Conservation (phyloP, 2,888 invertebrate species). For the Melanostoma mellinum region DNA sequence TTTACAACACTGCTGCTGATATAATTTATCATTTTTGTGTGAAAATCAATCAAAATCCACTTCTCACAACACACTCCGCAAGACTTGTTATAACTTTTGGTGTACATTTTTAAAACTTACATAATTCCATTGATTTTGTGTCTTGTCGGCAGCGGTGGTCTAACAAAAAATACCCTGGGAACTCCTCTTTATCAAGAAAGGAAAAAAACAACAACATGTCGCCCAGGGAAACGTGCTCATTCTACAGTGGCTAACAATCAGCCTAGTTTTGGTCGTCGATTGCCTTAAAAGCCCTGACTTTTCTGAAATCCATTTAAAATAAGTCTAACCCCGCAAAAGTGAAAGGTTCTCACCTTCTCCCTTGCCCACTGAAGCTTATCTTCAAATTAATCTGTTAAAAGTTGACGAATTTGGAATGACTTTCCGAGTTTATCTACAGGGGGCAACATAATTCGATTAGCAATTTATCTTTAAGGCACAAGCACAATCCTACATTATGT, state of each 20-base stretch:
- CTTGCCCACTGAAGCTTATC: neutral
- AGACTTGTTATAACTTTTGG: neutral
- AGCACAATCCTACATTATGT: conserved; percentile 14
- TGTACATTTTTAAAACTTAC: neutral
- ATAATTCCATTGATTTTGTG: neutral
- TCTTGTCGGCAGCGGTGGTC: neutral
- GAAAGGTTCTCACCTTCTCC: conserved; percentile 42
- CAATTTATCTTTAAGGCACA: conserved; percentile 56
- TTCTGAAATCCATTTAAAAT: neutral
- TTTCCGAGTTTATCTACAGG: conserved; percentile 25
- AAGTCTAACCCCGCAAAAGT: conserved; percentile 52
- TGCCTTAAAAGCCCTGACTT: neutral
- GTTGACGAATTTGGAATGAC: conserved; percentile 58
- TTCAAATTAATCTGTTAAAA: conserved; percentile 43
- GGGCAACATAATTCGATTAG: conserved; percentile 66
- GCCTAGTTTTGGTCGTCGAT: conserved; percentile 2
- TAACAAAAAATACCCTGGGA: neutral
- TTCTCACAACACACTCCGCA: conserved; percentile 2
- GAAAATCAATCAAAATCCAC: conserved; percentile 29
- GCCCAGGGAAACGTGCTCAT: too few species aligned
- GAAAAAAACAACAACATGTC: too few species aligned
- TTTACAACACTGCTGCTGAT: neutral
- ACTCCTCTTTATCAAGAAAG: neutral
- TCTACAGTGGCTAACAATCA: neutral
- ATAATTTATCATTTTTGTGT: conserved; percentile 15